These are phyloP conservation scores for Poecilia latipinna DNA, from an alignment of 2,113 vertebrate species.

Conservation along the genomic window DNA sequence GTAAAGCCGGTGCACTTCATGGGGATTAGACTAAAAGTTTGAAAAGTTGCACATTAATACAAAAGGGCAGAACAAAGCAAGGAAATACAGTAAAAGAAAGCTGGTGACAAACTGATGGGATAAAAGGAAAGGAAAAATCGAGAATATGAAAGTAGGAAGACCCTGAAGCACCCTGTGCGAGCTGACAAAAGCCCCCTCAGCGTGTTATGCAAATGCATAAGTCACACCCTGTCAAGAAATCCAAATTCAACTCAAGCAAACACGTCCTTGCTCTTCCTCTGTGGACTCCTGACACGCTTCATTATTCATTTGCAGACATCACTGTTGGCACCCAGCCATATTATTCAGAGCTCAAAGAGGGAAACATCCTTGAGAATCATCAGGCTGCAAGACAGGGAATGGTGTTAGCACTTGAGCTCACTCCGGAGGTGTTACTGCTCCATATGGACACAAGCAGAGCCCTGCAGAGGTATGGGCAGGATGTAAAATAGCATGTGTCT, in stretches of 20 bases:
- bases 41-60: background rate
- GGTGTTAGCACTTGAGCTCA: slow-evolving; percentile 39
- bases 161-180: slow-evolving; percentile 27
- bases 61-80: background rate
- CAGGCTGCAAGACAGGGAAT: slow-evolving; percentile 30
- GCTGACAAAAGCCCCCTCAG: slow-evolving; percentile 34
- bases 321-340: slow-evolving; percentile 49
- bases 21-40: background rate
- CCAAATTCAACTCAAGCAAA: slow-evolving; percentile 31
- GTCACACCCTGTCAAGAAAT: slow-evolving; percentile 44
- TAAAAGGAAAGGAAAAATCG: background rate
- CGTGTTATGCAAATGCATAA: slow-evolving; percentile 52
- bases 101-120: slow-evolving; percentile 9
- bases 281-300: slow-evolving; percentile 51
- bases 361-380: slow-evolving; percentile 43
- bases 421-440: slow-evolving; percentile 40
- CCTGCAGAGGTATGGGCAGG: slow-evolving; percentile 28
- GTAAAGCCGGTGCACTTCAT: background rate
- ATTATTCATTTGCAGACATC: slow-evolving; percentile 60
- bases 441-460: slow-evolving; percentile 9
- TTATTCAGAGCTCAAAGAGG: slow-evolving; percentile 34
- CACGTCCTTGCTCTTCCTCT: slow-evolving; percentile 29
- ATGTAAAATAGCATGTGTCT: slow-evolving; percentile 48
- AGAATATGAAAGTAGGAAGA: background rate
- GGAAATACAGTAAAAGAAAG: slow-evolving; percentile 3